Evolutionary conservation across 2,888 invertebrate species (phyloP).

Genomic region (Phaonia tiefii): DNA sequence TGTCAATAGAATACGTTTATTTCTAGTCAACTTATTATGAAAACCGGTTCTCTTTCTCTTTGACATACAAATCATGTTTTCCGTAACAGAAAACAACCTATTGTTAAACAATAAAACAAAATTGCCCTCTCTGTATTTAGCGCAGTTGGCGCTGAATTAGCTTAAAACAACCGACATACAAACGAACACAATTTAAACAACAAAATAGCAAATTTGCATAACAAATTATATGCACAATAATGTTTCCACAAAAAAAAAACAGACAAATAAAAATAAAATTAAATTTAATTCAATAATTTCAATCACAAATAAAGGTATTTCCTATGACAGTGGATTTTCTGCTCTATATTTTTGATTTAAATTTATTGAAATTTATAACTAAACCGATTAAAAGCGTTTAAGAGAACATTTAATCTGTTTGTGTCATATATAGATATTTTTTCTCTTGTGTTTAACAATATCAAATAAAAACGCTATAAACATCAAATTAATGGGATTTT

Average conservation of each 20-base stretch:
- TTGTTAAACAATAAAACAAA: conserved; percentile 25
- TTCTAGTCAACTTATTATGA: too few species aligned
- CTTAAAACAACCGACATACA: not conserved
- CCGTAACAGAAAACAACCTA: conserved; percentile 21
- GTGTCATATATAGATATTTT: not conserved
- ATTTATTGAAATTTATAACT: not conserved
- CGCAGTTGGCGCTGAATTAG: conserved; percentile 15
- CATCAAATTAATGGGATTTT: conserved; percentile 64
- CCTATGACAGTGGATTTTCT: not conserved
- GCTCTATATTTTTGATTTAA: not conserved
- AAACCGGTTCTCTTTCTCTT: not conserved
- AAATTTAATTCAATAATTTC: conserved; percentile 57
- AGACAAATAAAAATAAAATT: conserved; percentile 46
- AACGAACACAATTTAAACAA: too few species aligned
- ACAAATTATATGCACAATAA: conserved; percentile 60
- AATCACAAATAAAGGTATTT: not conserved
- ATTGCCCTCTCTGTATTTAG: not conserved
- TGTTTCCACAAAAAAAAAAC: conserved; percentile 3
- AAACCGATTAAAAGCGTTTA: conserved; percentile 22
- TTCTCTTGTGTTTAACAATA: conserved; percentile 17
- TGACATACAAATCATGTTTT: not conserved
- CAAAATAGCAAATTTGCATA: conserved; percentile 58
- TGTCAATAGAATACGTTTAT: too few species aligned
- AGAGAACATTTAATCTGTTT: conserved; percentile 2
- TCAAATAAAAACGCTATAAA: conserved; percentile 60